These are phyloP conservation scores for Mamestra configurata DNA, from an alignment of 1,140 invertebrate species.

Conservation along the genomic window DNA sequence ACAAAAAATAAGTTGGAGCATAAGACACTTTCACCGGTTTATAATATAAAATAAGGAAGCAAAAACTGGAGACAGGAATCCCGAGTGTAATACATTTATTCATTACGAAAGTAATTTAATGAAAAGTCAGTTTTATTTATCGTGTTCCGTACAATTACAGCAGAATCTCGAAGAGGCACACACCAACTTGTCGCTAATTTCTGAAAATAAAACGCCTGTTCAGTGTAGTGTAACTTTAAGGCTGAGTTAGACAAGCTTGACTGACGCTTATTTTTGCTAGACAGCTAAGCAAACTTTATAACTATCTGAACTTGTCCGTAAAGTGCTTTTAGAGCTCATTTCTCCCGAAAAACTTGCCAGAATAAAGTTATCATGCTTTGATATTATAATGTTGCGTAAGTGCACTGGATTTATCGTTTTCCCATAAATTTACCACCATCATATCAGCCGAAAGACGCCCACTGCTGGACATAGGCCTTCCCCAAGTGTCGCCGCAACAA, in stretches of 20 bases:
- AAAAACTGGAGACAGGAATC: slow-evolving; percentile 73
- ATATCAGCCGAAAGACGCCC: too few species aligned
- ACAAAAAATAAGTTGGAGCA: slow-evolving; percentile 72
- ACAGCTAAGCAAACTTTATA: not conserved
- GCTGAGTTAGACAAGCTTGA: slow-evolving; percentile 20
- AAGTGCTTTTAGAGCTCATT: not conserved
- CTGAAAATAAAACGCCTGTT: slow-evolving; percentile 9
- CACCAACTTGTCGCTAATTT: not conserved
- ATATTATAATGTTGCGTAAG: not conserved
- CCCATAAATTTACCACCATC: too few species aligned
- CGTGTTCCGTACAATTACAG: slow-evolving; percentile 52
- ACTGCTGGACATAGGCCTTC: too few species aligned
- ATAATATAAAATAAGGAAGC: slow-evolving; percentile 75
- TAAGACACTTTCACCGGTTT: slow-evolving; percentile 77
- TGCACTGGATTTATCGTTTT: too few species aligned
- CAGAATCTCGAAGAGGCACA: slow-evolving; percentile 21
- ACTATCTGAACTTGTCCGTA: slow-evolving; percentile 6
- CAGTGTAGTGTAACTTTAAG: not conserved
- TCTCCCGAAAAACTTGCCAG: not conserved
- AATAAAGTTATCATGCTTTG: not conserved
- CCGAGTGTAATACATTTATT: slow-evolving; percentile 84
- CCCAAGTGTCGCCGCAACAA: too few species aligned
- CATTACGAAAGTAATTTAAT: slow-evolving; percentile 83
- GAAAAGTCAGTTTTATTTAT: slow-evolving; percentile 58
- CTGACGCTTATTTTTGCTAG: slow-evolving; percentile 4